Evolutionary conservation across 2,797 vertebrate species (phyloP).

Genomic region (Cyclopterus lumpus): DNA sequence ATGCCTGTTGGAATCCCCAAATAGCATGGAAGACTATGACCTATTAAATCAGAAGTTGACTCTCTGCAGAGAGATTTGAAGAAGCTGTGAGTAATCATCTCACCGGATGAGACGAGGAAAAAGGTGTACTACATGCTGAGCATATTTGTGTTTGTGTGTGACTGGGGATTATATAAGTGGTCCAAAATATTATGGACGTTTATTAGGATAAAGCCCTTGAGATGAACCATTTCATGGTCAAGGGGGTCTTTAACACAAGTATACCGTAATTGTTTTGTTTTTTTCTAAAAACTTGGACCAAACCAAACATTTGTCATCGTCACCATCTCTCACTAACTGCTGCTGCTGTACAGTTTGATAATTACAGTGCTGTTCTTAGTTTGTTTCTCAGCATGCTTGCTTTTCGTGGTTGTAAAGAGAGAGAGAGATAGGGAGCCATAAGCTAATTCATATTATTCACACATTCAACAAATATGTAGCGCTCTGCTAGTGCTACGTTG

Average conservation of each 20-base stretch:
- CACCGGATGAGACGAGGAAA: background rate
- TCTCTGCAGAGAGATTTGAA: slow-evolving; percentile 20
- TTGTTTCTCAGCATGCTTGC: too few species aligned
- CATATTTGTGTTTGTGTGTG: slow-evolving; percentile 1
- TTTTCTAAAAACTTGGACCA: background rate
- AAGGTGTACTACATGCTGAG: background rate
- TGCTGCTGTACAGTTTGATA: background rate
- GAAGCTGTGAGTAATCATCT: slow-evolving; percentile 13
- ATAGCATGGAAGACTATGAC: slow-evolving; percentile 21
- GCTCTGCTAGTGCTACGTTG: too few species aligned
- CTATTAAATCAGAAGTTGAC: slow-evolving; percentile 26
- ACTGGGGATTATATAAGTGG: background rate
- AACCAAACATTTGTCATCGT: background rate
- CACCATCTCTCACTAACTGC: background rate
- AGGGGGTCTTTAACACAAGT: background rate
- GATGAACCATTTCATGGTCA: background rate
- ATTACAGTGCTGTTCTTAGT: background rate
- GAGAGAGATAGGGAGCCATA: too few species aligned
- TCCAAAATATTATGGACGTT: background rate
- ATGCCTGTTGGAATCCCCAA: slow-evolving; percentile 19
- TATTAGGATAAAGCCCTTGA: background rate
- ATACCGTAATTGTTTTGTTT: background rate
- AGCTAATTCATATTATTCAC: too few species aligned
- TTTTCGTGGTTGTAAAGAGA: too few species aligned
- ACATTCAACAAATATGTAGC: too few species aligned